Base-by-base conservation (phyloP, 2,888 invertebrate species). In the Julus scandinavius region DNA sequence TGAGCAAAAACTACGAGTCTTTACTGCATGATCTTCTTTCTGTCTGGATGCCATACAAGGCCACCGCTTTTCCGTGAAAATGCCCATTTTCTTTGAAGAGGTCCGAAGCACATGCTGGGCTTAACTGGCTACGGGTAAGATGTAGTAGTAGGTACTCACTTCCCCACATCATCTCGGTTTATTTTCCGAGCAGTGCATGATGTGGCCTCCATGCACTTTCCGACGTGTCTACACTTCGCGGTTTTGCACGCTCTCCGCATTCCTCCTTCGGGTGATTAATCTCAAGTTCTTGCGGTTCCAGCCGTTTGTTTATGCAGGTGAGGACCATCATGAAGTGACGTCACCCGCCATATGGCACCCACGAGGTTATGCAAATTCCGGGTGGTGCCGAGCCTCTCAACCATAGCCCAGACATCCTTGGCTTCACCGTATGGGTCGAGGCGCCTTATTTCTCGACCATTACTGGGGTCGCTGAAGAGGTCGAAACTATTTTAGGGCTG, bases 281-380 rank as follows among this genome's bases (percentile, higher is more conserved):
- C 72, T n/a, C 72, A 20, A 72, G 72, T 72, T 58, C 58, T n/a
- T 58, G 72, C 72, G 72, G 72, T 72, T 72, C 72, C 72, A n/a
- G 20, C 72, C 4, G 20, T 72, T 72, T 72, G 72, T 72, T 72
- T 72, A 72, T 20, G 72, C 72, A 72, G 72, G 72, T 72, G 72
- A 72, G 29, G 20, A 11, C 72, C 72, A 72, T 72, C 29, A 13
- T 17, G 15, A 17, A 54, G 54, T 54, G 72, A 20, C 72, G 72
- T 20, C 72, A 72, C 11, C 20, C 20, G 63, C 63, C n/a, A 63
- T 72, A 20, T 54, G 72, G 72, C 29, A 20, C n/a, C 63, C 5
- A 20, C 9, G 20, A n/a, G 0, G 5, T 9, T 72, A 72, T 72
- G 72, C 72, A 72, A 72, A 72, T 54, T 72, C 72, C 20, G 29